phyloP scores from a whole-genome alignment of 2,888 invertebrate genomes.

The Linnaemya tessellans region DNA sequence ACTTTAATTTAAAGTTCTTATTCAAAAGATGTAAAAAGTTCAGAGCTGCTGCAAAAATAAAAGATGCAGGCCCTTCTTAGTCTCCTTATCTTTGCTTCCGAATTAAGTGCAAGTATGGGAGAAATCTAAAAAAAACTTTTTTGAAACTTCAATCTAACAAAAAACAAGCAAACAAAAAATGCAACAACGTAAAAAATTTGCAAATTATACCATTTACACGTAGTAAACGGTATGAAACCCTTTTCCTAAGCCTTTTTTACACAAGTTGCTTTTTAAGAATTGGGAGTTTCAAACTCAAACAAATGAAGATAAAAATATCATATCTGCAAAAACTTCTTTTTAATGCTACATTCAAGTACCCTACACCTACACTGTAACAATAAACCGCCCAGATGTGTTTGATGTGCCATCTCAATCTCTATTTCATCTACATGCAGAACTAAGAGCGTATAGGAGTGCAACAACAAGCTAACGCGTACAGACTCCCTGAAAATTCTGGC shows the following conservation, averaged over 20 bases:
- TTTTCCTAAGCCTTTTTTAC: constrained; percentile 16
- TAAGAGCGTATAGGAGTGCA: too few relatives aligned
- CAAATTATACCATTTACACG: constrained; percentile 68
- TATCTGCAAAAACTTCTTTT: too few relatives aligned
- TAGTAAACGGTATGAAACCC: constrained; percentile 48
- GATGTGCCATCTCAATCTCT: too few relatives aligned
- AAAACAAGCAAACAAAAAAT: constrained; percentile 20
- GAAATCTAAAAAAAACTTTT: constrained; percentile 30
- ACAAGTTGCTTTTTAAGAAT: neutral
- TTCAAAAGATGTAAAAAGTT: constrained; percentile 32
- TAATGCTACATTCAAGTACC: too few relatives aligned
- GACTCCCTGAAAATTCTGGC: too few relatives aligned
- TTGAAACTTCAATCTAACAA: constrained; percentile 48
- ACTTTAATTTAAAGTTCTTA: constrained; percentile 32
- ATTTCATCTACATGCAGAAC: too few relatives aligned
- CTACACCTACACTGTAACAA: too few relatives aligned
- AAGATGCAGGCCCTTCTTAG: neutral
- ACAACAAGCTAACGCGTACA: too few relatives aligned
- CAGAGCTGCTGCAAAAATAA: constrained; percentile 10
- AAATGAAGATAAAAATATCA: neutral
- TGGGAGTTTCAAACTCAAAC: neutral
- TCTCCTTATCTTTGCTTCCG: constrained; percentile 31
- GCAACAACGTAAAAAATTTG: constrained; percentile 31
- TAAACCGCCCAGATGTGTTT: too few relatives aligned
- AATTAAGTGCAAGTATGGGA: constrained; percentile 18